Evolutionary conservation across 2,888 invertebrate species (phyloP), one percentile per base, ranked within the genome.

Genomic region (Dryomyza anilis): DNA sequence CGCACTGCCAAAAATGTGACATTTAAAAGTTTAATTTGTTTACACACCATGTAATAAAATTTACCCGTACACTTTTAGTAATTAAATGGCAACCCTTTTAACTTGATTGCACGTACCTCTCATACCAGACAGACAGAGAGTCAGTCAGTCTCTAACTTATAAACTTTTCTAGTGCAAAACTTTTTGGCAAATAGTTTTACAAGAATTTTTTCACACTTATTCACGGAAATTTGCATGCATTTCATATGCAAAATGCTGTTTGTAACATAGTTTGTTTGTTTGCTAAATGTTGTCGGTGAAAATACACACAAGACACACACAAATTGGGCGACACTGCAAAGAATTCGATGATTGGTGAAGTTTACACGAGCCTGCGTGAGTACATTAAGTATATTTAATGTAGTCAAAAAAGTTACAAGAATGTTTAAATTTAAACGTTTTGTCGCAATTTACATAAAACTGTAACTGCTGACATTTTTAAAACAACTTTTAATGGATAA

Each of bases 61-160:
- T n/a, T 19, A 16, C 39, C 25, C 43, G 36, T 46, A 64, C 60
- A 55, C 56, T 61, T 57, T 39, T 56, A 58, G 62, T 53, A 66
- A 66, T 66, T 66, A 66, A 66, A 63, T 57, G 57, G 53, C 62
- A 63, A 62, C 43, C 57, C 25, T 61, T 65, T 39, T 39, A 55
- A 33, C 36, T 48, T 43, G 39, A 3, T n/a, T 39, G 7, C 39
- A 3, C 39, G 14, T 5, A 7, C 39, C 39, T 39, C 4, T 39
- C 39, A 7, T 39, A 12, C 39, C 39, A 7, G 6, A 43, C n/a
- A 43, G 43, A 2, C n/a, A 2, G 1, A 43, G 43, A 19, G n/a
- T 43, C 43, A 43, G 48, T 16, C 25, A 50, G 50, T 48, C 21
- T 30, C 8, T 46, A 33, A 33, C 23, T 21, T 12, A 27, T 50